A percentile compares a stretch with the other conserved stretches of the same genome.
phyloP scores from a whole-genome alignment of 2,797 vertebrate species.

The Mormyrops boulengeri region DNA sequence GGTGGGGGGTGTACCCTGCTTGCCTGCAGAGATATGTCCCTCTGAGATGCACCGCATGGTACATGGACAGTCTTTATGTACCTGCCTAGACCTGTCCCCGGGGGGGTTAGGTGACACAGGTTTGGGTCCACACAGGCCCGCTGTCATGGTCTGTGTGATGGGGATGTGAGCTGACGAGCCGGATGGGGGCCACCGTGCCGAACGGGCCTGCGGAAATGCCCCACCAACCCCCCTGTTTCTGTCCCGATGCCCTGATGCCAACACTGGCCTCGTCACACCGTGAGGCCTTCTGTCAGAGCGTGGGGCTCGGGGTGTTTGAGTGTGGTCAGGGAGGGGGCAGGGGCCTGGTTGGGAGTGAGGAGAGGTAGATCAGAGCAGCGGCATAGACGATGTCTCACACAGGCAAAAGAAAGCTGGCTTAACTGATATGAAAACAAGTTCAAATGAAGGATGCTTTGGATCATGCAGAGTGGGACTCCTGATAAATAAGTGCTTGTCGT shows the following conservation, averaged over 20 bases:
- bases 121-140: neutral
- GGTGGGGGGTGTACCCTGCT: neutral
- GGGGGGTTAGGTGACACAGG: neutral
- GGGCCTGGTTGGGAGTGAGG: neutral
- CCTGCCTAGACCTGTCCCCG: neutral
- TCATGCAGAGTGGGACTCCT: neutral
- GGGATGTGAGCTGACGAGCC: constrained; percentile 3
- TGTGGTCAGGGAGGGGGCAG: neutral
- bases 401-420: neutral
- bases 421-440: neutral
- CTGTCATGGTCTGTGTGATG: neutral
- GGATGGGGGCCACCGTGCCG: neutral
- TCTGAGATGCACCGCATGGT: neutral
- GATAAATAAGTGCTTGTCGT: neutral
- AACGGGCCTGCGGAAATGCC: neutral
- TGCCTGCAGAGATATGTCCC: neutral
- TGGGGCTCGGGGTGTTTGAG: neutral
- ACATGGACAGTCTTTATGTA: neutral
- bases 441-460: neutral
- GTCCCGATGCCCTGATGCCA: neutral
- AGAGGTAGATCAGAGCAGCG: neutral
- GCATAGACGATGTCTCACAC: neutral
- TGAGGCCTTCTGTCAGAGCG: neutral
- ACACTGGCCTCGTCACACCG: neutral
- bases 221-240: neutral